Percentiles rank a stretch among this genome's conserved stretches.
Evolutionary conservation across 2,113 vertebrate genomes (phyloP).

Genomic region (Amazona guildingii): DNA sequence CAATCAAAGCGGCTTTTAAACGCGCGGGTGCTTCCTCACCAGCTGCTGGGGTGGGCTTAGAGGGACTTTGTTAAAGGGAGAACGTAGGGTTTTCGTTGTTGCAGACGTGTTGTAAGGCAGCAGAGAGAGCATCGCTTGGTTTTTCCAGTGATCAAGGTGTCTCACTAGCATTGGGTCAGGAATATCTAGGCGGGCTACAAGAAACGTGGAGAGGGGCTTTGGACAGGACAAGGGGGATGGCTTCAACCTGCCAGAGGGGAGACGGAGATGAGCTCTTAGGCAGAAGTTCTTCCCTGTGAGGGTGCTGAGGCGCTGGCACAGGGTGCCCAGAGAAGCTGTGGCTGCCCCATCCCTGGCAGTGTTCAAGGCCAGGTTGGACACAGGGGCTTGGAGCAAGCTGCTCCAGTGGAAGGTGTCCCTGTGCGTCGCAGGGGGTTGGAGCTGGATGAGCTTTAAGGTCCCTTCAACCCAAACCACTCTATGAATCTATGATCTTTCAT

Average conservation of each 20-base stretch:
- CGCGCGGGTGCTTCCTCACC: not conserved
- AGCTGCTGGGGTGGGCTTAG: not conserved
- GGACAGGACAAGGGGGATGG: not conserved
- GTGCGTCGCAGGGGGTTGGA: not conserved
- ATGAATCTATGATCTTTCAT: not conserved
- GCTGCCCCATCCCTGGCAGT: not conserved
- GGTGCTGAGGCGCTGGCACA: not conserved
- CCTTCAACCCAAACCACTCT: not conserved
- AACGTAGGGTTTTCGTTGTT: not conserved
- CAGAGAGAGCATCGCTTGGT: not conserved
- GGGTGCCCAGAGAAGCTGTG: too few relatives aligned
- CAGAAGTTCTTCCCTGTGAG: not conserved
- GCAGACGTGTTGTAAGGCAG: not conserved
- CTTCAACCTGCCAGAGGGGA: not conserved
- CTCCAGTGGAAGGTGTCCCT: not conserved
- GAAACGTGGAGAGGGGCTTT: not conserved
- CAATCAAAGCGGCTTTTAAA: not conserved
- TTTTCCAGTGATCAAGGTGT: not conserved
- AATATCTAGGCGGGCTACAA: not conserved
- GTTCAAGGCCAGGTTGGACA: not conserved
- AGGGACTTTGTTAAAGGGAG: not conserved
- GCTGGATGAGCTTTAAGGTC: not conserved
- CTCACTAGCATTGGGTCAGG: not conserved
- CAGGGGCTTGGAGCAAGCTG: not conserved
- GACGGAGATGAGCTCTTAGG: not conserved